Percentiles rank a stretch among this genome's conserved stretches.
These are phyloP conservation scores for Harpagoxenus sublaevis DNA, from an alignment of 2,888 invertebrate species.

Conservation along the genomic window DNA sequence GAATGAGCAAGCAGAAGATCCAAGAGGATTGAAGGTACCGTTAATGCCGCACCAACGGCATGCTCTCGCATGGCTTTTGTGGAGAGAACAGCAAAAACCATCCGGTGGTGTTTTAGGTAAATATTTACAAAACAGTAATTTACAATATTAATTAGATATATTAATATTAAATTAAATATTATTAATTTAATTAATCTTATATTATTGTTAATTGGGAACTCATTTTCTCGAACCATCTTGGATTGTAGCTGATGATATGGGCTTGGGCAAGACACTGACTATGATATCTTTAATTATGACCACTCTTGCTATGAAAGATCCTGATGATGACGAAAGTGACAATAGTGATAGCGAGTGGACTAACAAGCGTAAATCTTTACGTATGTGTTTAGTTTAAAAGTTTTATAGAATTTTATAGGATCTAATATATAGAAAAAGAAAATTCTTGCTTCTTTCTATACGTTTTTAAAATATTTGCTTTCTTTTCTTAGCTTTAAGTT, in stretches of 20 bases:
- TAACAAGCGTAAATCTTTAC: constrained; percentile 30
- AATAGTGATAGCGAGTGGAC: constrained; percentile 64
- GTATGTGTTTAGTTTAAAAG: constrained; percentile 42
- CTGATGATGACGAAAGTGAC: constrained; percentile 81
- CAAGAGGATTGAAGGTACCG: constrained; percentile 89
- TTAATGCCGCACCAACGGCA: constrained; percentile 95
- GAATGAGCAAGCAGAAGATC: constrained; percentile 88
- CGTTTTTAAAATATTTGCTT: not conserved
- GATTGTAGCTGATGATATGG: constrained; percentile 92
- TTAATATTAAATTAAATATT: not conserved
- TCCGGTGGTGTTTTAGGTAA: constrained; percentile 95
- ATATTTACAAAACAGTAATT: constrained; percentile 23
- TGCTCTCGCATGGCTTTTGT: constrained; percentile 95
- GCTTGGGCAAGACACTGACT: constrained; percentile 93
- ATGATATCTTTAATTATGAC: constrained; percentile 92
- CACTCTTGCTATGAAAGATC: constrained; percentile 76
- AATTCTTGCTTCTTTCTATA: not conserved
- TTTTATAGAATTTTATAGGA: not conserved
- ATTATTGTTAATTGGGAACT: not conserved
- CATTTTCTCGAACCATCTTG: not conserved
- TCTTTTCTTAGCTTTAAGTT: not conserved
- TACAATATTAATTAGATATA: not conserved
- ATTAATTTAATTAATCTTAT: not conserved
- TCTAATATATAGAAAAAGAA: constrained; percentile 41
- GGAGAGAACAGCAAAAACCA: constrained; percentile 95